These are phyloP conservation scores for Lepidothrix coronata DNA, from an alignment of 2,113 vertebrate species.

Conservation along the genomic window DNA sequence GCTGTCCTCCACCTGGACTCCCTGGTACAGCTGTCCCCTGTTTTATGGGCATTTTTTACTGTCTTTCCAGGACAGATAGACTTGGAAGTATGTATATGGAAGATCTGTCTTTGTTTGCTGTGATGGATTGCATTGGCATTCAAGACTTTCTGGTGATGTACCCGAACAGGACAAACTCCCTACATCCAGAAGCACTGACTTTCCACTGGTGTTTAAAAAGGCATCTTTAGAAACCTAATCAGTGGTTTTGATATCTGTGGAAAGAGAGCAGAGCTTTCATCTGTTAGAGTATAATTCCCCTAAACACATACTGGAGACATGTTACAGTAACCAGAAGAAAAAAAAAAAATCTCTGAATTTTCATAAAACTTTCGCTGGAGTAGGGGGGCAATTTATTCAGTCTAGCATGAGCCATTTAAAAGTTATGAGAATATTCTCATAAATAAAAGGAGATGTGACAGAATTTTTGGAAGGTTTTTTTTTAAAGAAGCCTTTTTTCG, in stretches of 20 bases:
- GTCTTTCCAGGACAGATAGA: neutral
- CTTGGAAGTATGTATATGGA: neutral
- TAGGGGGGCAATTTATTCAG: neutral
- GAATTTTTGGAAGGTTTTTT: neutral
- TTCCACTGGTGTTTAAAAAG: neutral
- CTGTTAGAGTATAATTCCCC: neutral
- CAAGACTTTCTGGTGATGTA: neutral
- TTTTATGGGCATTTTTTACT: neutral
- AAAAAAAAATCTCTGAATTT: neutral
- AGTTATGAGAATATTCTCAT: neutral
- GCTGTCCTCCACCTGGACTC: rapidly evolving
- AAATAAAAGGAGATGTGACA: neutral
- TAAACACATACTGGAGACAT: neutral
- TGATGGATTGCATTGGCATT: rapidly evolving
- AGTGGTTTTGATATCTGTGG: neutral
- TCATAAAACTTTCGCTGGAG: neutral
- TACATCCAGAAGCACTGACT: neutral
- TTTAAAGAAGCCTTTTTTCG: neutral
- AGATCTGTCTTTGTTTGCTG: neutral
- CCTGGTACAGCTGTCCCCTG: neutral
- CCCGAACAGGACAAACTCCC: rapidly evolving
- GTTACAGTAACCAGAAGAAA: neutral
- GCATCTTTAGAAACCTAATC: neutral
- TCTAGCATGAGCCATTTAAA: neutral
- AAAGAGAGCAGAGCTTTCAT: neutral